Base-by-base conservation (phyloP, 2,113 vertebrate genomes). In the Sorex fumeus region DNA sequence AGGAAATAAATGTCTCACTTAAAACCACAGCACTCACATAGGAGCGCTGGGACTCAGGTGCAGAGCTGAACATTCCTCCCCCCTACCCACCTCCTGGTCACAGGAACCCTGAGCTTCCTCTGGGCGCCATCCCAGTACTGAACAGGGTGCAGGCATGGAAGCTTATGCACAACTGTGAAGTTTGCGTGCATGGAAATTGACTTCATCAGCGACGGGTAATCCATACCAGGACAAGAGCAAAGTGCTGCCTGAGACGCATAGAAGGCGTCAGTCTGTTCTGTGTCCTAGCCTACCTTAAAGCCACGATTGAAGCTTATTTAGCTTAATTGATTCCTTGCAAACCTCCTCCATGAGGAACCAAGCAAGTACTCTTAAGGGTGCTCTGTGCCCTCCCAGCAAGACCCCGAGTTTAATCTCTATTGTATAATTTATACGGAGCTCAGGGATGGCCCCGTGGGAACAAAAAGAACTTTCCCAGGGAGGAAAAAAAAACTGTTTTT, bases 281-380 rank as follows among this genome's bases (percentile, higher is more conserved):
- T 50, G 13, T 69, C 67, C 30, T 76, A 28, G 57, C 11, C 32
- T 53, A 53, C 28, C 87, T 92, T 77, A 90, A 84, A 75, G n/a
- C 53, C 75, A 79, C 77, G 10, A 69, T 66, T 57, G 6, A 77
- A 47, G 21, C 19, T 88, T 47, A 34, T 79, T 78, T 87, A 72
- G 57, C 75, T 87, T 90, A 87, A 85, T 2, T 79, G 79, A 77
- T 71, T 92, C 81, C 85, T 88, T 96, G 47, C 50, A 79, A 88
- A 88, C 23, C 34, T 88, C 64, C 93, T 34, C 60, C 19, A 67
- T 1, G 6, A 67, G 25, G 67, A 28, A 21, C 16, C 25, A 70
- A 69, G 34, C 23, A 66, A 66, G 60, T 83, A 11, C 53, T 88
- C 10, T 60, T 21, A 69, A 77, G 27, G 60, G 36, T 66, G n/a